A percentile compares a stretch with the other conserved stretches of the same genome.
These are phyloP conservation scores for Piaya cayana DNA, from an alignment of 2,113 vertebrate species.

Conservation along the genomic window DNA sequence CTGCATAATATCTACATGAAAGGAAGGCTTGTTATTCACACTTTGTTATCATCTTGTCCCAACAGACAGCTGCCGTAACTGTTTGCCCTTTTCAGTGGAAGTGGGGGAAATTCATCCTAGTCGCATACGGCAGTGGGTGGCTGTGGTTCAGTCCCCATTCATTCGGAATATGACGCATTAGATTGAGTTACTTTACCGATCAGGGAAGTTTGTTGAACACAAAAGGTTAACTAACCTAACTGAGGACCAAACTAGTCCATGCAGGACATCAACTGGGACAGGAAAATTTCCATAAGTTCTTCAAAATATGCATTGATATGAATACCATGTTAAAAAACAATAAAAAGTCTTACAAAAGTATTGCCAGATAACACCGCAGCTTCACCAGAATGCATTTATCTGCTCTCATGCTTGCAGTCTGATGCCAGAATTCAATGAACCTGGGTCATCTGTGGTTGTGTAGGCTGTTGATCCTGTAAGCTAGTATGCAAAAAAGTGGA, in stretches of 20 bases:
- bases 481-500: not conserved
- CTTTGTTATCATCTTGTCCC: slow-evolving; percentile 53
- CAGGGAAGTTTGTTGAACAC: not conserved
- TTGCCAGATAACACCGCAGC: not conserved
- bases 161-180: not conserved
- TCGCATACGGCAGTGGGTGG: not conserved
- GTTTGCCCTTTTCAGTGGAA: slow-evolving; percentile 67
- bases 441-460: not conserved
- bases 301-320: not conserved
- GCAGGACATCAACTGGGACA: not conserved
- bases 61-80: slow-evolving; percentile 54
- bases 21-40: slow-evolving; percentile 56
- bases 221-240: not conserved
- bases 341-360: not conserved
- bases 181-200: not conserved
- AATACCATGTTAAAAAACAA: not conserved
- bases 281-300: not conserved
- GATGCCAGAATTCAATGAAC: not conserved
- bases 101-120: slow-evolving; percentile 47
- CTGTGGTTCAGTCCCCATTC: not conserved
- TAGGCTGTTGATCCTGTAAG: not conserved
- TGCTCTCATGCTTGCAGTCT: not conserved
- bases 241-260: not conserved
- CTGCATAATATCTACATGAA: slow-evolving; percentile 47
- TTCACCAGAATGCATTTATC: not conserved